Conservation (phyloP, 1,140 invertebrate species). For the Drosophila arizonae region DNA sequence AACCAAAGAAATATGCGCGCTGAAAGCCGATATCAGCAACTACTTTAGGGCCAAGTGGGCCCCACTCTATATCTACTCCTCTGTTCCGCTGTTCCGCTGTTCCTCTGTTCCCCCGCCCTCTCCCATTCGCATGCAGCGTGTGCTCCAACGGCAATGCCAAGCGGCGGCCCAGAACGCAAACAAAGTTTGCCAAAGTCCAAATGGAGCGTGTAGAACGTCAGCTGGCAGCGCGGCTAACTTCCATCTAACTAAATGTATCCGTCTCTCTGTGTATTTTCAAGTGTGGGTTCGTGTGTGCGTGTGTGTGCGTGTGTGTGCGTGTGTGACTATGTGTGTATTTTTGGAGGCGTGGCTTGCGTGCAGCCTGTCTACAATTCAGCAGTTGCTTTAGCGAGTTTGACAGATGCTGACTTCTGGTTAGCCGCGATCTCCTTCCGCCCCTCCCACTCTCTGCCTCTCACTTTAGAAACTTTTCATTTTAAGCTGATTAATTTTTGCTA, state of each 20-base stretch:
- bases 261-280: constrained; percentile 15
- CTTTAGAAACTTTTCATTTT: constrained; percentile 10
- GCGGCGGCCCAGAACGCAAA: constrained; percentile 35
- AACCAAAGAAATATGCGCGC: constrained; percentile 28
- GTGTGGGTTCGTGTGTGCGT: not conserved
- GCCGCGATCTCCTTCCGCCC: not conserved
- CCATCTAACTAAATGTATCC: constrained; percentile 13
- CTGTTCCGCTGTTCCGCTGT: not conserved
- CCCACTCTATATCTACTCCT: not conserved
- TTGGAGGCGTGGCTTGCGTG: constrained; percentile 26
- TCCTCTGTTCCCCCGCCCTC: constrained; percentile 3
- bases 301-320: constrained; percentile 20
- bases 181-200: constrained; percentile 66
- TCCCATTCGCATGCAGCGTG: constrained; percentile 62
- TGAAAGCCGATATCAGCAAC: constrained; percentile 76
- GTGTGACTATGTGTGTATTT: not conserved
- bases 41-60: constrained; percentile 50
- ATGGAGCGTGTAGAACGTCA: constrained; percentile 70
- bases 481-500: constrained; percentile 31
- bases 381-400: constrained; percentile 42
- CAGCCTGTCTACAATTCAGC: constrained; percentile 23
- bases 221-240: constrained; percentile 45
- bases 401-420: constrained; percentile 64
- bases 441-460: not conserved
- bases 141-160: constrained; percentile 31